Evolutionary conservation across 2,888 invertebrate genomes (phyloP).

Genomic region (Lepeophtheirus nordmannii): DNA sequence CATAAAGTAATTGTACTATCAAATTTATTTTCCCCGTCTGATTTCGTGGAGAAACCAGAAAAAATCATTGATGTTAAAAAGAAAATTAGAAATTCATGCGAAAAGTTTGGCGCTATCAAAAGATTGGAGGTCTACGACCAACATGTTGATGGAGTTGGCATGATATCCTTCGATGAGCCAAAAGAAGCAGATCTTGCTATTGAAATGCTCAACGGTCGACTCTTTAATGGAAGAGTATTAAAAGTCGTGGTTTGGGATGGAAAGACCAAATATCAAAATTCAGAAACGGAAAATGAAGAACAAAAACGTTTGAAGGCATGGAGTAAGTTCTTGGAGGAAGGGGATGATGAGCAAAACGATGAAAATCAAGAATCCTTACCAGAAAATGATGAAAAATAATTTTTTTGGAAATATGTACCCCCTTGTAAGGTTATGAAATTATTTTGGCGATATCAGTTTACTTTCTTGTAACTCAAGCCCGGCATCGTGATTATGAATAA

Average conservation of each 20-base stretch:
- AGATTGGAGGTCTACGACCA: slow-evolving; percentile 74
- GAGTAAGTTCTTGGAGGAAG: slow-evolving; percentile 61
- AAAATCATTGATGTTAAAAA: slow-evolving; percentile 77
- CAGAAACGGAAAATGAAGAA: slow-evolving; percentile 75
- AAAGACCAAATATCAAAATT: slow-evolving; percentile 73
- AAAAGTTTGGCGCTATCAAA: slow-evolving; percentile 76
- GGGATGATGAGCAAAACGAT: slow-evolving; percentile 26
- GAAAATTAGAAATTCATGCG: slow-evolving; percentile 60
- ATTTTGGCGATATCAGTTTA: neutral
- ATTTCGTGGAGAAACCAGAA: slow-evolving; percentile 76
- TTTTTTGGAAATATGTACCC: too few relatives aligned
- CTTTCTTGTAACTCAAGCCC: neutral
- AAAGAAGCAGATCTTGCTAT: slow-evolving; percentile 85
- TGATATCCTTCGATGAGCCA: slow-evolving; percentile 71
- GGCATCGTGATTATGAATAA: slow-evolving; percentile 1
- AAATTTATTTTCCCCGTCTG: slow-evolving; percentile 73
- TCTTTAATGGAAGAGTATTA: slow-evolving; percentile 65
- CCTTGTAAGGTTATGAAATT: neutral
- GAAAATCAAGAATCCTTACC: neutral
- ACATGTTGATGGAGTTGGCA: slow-evolving; percentile 84
- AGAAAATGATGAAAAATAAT: too few relatives aligned
- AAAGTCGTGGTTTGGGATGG: slow-evolving; percentile 88
- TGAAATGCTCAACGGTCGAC: slow-evolving; percentile 66
- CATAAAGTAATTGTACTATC: slow-evolving; percentile 82
- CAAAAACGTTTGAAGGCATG: slow-evolving; percentile 66